Evolutionary conservation across 2,888 invertebrate species (phyloP), one percentile per base, ranked within the genome.

Genomic region (Argynnis bischoffii): DNA sequence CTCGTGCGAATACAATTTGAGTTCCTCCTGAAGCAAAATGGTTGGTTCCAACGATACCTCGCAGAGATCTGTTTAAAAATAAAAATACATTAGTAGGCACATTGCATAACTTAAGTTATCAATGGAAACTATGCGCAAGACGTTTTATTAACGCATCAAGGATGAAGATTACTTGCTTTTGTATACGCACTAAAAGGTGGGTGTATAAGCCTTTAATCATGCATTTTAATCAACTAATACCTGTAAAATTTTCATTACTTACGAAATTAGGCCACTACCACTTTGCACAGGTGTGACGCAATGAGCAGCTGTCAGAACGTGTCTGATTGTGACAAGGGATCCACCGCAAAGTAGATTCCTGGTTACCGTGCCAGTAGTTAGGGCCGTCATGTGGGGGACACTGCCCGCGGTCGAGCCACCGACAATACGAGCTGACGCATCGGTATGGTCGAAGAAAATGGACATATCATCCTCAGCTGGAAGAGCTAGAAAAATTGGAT

Each of bases 281-380:
- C 76, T 77, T 78, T 75, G 79, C 0, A 78, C 81, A 47, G 81
- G 78, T 0, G 56, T 80, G 60, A 89, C 82, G 69, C 90, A 90
- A 63, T 90, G 89, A 0, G 90, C 89, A 2, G 90, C 90, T 0
- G 88, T 89, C 15, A 89, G 77, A 2, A 89, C 78, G 18, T 78
- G 78, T 1, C 83, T 72, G 1, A 21, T 64, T 0, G 74, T 56
- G 54, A 90, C 69, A 5, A 89, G 56, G 16, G 89, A 88, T 0
- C 80, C 88, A 0, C 89, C 89, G 67, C 89, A 90, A 4, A 84
- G 5, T 63, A 79, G 74, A 53, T 60, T 72, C 18, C 77, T 71
- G 8, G 74, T 4, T 6, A 77, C 3, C 0, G 64, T 6, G 0
- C 81, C 79, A 11, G 57, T 66, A 55, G 72, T 69, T 35, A 82